Percentiles rank a stretch among this genome's conserved stretches.
Conservation (phyloP, 1,140 invertebrate genomes). For the Diorhabda elongata region DNA sequence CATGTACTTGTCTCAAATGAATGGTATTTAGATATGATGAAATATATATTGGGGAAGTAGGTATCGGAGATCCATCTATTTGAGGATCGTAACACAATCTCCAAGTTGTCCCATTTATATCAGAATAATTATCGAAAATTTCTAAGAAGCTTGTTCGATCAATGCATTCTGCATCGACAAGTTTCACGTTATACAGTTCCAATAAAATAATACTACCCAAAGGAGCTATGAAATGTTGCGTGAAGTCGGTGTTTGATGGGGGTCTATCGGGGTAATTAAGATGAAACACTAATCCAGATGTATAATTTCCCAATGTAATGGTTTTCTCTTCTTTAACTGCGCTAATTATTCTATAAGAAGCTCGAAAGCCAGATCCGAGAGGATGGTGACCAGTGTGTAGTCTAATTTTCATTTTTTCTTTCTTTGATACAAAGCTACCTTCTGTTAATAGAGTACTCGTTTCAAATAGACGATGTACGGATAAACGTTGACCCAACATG, state of each 20-base stretch:
- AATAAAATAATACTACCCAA: slow-evolving; percentile 56
- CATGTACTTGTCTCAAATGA: slow-evolving; percentile 52
- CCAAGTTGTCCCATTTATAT: slow-evolving; percentile 62
- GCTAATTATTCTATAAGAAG: slow-evolving; percentile 54
- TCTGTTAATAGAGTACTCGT: slow-evolving; percentile 52
- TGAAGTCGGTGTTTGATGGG: slow-evolving; percentile 51
- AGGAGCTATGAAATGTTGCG: slow-evolving; percentile 55
- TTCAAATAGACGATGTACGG: slow-evolving; percentile 52
- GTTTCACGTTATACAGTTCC: slow-evolving; percentile 49
- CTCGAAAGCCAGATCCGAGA: slow-evolving; percentile 56
- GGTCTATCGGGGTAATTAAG: slow-evolving; percentile 55
- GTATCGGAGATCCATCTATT: slow-evolving; percentile 38
- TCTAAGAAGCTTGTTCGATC: slow-evolving; percentile 52
- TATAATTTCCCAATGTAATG: slow-evolving; percentile 41
- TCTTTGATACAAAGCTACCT: slow-evolving; percentile 55
- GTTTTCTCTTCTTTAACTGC: slow-evolving; percentile 41
- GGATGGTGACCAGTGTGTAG: slow-evolving; percentile 57
- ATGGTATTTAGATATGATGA: slow-evolving; percentile 61
- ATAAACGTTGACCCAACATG: slow-evolving; percentile 50
- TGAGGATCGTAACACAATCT: slow-evolving; percentile 54
- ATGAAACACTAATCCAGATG: slow-evolving; percentile 48
- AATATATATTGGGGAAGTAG: slow-evolving; percentile 53
- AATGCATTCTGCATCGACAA: slow-evolving; percentile 45
- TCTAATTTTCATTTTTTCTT: slow-evolving; percentile 54
- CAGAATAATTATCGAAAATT: slow-evolving; percentile 62